phyloP scores from a whole-genome alignment of 2,113 vertebrate genomes.

The Clarias gariepinus region DNA sequence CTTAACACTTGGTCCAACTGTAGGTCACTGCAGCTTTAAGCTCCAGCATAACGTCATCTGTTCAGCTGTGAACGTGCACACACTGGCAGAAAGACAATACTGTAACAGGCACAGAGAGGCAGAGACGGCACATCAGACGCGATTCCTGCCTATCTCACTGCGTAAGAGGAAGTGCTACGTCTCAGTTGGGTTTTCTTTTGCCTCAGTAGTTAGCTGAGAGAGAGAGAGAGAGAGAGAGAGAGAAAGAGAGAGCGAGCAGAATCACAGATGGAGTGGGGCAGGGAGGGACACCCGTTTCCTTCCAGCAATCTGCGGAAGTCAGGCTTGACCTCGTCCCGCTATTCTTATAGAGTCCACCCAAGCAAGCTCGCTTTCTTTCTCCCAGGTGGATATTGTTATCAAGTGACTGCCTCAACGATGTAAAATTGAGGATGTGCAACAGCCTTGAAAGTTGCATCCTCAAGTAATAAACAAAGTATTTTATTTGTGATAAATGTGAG shows the following conservation, averaged over 20 bases:
- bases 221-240: neutral
- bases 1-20: constrained; percentile 15
- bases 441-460: neutral
- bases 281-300: constrained; percentile 50
- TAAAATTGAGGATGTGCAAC: neutral
- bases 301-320: constrained; percentile 45
- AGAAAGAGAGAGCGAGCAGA: neutral
- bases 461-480: neutral
- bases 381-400: neutral
- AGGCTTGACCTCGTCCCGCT: constrained; percentile 45
- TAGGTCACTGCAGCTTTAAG: constrained; percentile 51
- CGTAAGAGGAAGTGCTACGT: neutral
- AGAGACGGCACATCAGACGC: neutral
- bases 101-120: constrained; percentile 24
- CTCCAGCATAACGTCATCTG: constrained; percentile 52
- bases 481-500: neutral
- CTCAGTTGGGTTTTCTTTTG: constrained; percentile 27
- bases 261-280: constrained; percentile 41
- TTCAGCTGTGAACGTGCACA: constrained; percentile 12
- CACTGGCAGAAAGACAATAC: constrained; percentile 7
- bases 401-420: neutral
- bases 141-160: neutral
- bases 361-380: neutral
- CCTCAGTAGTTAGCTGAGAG: constrained; percentile 59
- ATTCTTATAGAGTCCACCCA: constrained; percentile 22